A percentile compares a stretch with the other conserved stretches of the same genome.
Evolutionary conservation across 2,888 invertebrate genomes (phyloP).

Genomic region (Oasisia sp.): DNA sequence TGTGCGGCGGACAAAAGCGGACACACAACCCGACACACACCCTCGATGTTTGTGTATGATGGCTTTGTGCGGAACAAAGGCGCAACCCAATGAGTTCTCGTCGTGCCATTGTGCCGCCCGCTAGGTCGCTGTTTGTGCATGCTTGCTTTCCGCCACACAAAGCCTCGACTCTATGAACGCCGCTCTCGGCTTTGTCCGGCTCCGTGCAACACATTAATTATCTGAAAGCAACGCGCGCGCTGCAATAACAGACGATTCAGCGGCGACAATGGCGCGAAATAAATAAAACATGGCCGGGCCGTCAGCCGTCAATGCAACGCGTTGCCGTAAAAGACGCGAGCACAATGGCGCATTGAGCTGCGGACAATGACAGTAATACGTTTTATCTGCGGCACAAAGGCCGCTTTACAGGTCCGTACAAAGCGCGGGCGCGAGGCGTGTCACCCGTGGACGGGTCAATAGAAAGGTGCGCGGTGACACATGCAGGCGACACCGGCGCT

Average conservation of each 20-base stretch:
- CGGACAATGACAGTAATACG: constrained; percentile 7
- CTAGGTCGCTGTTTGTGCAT: neutral
- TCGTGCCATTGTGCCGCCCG: neutral
- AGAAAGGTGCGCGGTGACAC: neutral
- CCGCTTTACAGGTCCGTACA: neutral
- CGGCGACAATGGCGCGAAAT: constrained; percentile 12
- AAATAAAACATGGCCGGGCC: neutral
- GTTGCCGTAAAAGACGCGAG: neutral
- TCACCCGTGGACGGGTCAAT: neutral
- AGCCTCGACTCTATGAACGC: neutral
- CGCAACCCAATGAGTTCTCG: neutral
- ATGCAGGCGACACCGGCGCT: neutral
- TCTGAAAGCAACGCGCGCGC: constrained; percentile 1
- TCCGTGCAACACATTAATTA: constrained; percentile 11
- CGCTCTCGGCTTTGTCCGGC: neutral
- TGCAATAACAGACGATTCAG: constrained; percentile 13
- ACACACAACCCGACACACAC: neutral
- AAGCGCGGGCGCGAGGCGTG: neutral
- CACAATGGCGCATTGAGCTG: neutral
- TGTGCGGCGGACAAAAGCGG: neutral
- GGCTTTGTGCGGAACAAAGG: neutral
- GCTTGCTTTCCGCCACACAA: neutral
- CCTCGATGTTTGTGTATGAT: neutral
- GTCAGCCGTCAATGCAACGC: neutral
- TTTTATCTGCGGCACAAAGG: neutral